phyloP scores from a whole-genome alignment of 2,888 invertebrate species.

The Aspidiotus destructor region DNA sequence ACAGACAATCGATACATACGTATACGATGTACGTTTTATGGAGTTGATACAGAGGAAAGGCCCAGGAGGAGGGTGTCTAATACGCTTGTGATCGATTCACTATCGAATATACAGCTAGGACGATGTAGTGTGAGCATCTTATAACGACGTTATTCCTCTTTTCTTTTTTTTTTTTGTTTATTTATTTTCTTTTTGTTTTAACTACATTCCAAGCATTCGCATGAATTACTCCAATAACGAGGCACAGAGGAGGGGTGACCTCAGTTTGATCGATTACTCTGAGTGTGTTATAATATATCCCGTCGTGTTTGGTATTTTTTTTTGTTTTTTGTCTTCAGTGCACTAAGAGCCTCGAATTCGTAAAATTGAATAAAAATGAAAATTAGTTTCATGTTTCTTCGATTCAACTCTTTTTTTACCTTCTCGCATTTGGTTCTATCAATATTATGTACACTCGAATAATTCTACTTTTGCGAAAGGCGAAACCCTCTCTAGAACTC shows the following conservation, averaged over 20 bases:
- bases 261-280: slow-evolving; percentile 26
- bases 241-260: slow-evolving; percentile 10
- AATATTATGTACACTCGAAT: background rate
- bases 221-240: slow-evolving; percentile 24
- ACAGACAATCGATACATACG: background rate
- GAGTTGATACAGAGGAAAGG: too few relatives aligned
- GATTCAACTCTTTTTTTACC: background rate
- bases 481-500: background rate
- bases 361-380: background rate
- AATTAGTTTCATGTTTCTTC: background rate
- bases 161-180: slow-evolving; percentile 1
- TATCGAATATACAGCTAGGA: slow-evolving; percentile 26
- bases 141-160: background rate
- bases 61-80: too few relatives aligned
- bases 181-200: slow-evolving; percentile 4
- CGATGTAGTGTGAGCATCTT: slow-evolving; percentile 26
- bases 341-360: background rate
- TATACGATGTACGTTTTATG: background rate
- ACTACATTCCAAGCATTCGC: slow-evolving; percentile 3
- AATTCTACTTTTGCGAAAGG: background rate
- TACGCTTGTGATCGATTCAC: slow-evolving; percentile 18
- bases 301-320: slow-evolving; percentile 1
- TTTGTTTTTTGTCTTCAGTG: background rate
- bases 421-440: background rate
- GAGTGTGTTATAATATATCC: slow-evolving; percentile 12